Evolutionary conservation across 2,797 vertebrate genomes (phyloP), one percentile per base, ranked within the genome.

Genomic region (Oceanodroma leucorhoa): DNA sequence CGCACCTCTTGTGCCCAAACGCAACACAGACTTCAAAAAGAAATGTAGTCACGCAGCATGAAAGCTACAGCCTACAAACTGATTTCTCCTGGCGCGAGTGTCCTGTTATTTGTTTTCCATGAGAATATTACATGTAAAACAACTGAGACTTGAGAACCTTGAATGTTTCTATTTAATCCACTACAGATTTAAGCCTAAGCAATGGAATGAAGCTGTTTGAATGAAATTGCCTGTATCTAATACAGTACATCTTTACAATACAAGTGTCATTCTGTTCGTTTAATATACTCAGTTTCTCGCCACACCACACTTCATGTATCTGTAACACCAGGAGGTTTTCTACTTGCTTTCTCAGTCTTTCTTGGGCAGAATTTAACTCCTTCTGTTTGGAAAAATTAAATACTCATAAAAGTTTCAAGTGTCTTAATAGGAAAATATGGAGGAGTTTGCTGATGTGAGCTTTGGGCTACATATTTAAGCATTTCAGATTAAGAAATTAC

Each of bases 201-300:
- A 84, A 65, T 76, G 8, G 38, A 91, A 72, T 87, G 66, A 95
- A 96, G n/a, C 29, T 13, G 80, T 72, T 93, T 45, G 58, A 62
- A 84, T 84, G 65, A 92, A 97, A 96, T 88, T 94, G 67, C 23
- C 72, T 95, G 30, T 91, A 27, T 85, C 32, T 95, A 93, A 95
- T 67, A 36, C 4, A 81, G 22, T 64, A 64, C 20, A 70, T 89
- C 69, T 96, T 93, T 89, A 89, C 23, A 90, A 86, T 32, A 73
- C 57, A 96, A 92, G 29, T 66, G 38, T 12, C 10, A 81, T 87
- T 94, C 78, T 72, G n/a, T 69, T 94, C 61, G 50, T 53, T 94
- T 94, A 91, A 60, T 88, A 87, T 81, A 26, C 40, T 79, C 21
- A 32, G 8, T 45, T 83, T 90, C 32, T 95, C 51, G 36, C 48